A percentile compares a stretch with the other conserved stretches of the same genome.
Conservation (phyloP, 64 coral and sea anemone species). For the Exaiptasia diaphana region DNA sequence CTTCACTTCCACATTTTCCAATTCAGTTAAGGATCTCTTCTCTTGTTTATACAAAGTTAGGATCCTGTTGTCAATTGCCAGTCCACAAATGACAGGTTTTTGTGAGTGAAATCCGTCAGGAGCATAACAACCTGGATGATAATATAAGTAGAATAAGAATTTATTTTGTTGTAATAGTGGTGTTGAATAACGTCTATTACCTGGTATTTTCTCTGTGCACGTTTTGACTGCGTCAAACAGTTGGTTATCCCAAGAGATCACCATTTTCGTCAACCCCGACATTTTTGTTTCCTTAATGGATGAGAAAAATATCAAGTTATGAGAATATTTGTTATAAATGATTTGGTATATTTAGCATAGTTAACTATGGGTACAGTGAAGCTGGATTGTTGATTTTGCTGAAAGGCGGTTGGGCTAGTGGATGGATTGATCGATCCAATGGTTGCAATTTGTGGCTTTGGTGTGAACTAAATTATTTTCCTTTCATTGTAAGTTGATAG, state of each 20-base stretch:
- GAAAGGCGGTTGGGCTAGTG: no score
- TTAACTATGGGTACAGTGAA: no score
- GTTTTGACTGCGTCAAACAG: slow-evolving; percentile 51
- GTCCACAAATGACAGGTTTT: slow-evolving; percentile 64
- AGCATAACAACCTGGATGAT: slow-evolving; percentile 48
- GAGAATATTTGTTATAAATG: no score
- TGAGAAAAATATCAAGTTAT: no score
- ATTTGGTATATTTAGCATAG: no score
- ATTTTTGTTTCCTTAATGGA: background rate
- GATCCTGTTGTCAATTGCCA: slow-evolving; percentile 64
- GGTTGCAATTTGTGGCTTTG: no score
- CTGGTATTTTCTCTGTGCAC: slow-evolving; percentile 69
- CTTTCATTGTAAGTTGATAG: no score
- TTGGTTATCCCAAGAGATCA: slow-evolving; percentile 67
- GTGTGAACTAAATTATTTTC: no score
- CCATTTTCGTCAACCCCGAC: slow-evolving; percentile 27
- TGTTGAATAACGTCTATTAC: slow-evolving; percentile 13
- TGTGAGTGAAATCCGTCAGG: slow-evolving; percentile 73
- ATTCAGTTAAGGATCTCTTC: slow-evolving; percentile 4
- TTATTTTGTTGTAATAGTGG: background rate
- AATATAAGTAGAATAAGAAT: background rate
- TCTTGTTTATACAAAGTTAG: slow-evolving; percentile 51
- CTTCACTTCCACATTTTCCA: slow-evolving; percentile 69
- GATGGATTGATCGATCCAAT: no score
- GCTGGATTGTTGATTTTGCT: no score